These are phyloP conservation scores for Catocala sponsa DNA, from an alignment of 2,888 invertebrate species.

Conservation along the genomic window DNA sequence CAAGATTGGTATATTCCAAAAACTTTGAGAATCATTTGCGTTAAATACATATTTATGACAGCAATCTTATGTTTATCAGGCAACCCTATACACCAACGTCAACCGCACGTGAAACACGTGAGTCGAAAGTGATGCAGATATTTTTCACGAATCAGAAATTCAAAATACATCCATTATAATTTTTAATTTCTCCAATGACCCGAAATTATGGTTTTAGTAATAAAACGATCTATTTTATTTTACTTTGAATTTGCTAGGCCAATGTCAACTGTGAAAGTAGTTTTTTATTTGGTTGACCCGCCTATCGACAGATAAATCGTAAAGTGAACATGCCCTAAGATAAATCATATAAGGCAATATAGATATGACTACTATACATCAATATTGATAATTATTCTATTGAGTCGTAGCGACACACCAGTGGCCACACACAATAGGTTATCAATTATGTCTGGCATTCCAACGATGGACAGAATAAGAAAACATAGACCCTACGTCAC, in stretches of 20 bases:
- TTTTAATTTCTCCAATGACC: conserved; percentile 36
- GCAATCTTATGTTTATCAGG: too few species aligned
- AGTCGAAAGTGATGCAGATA: conserved; percentile 43
- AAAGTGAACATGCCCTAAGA: not conserved
- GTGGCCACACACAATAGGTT: too few species aligned
- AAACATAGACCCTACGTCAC: too few species aligned
- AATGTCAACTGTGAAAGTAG: conserved; percentile 9
- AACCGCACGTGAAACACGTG: conserved; percentile 55
- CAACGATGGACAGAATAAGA: too few species aligned
- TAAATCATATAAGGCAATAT: too few species aligned
- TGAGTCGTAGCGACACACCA: too few species aligned
- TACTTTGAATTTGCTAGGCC: not conserved
- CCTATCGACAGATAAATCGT: not conserved
- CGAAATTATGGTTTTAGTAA: conserved; percentile 28
- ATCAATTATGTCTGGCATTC: too few species aligned
- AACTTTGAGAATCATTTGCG: too few species aligned
- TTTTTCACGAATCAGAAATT: conserved; percentile 37
- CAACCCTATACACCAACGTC: conserved; percentile 31
- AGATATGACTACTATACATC: too few species aligned
- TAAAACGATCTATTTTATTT: conserved; percentile 24
- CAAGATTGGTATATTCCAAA: too few species aligned
- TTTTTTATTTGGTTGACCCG: conserved; percentile 4
- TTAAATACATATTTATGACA: too few species aligned
- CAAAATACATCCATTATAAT: conserved; percentile 38
- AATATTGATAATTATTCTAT: too few species aligned